Evolutionary conservation across 2,888 invertebrate genomes (phyloP).

Genomic region (Thecophora atra): DNA sequence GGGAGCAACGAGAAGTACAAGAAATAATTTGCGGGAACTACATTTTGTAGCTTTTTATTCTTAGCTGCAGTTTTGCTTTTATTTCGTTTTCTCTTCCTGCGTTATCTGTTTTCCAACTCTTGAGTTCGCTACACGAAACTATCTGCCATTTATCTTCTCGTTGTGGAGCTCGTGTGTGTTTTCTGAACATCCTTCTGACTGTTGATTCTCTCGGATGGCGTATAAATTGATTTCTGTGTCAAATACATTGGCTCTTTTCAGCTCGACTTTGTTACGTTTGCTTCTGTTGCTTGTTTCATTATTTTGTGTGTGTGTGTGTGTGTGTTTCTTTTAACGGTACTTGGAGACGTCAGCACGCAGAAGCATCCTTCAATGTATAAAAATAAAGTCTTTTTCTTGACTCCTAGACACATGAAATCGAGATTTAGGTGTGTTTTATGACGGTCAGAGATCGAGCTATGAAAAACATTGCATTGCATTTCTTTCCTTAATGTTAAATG

Average conservation of each 20-base stretch:
- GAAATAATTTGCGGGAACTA: constrained; percentile 25
- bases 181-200: not conserved
- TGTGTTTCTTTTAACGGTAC: no score
- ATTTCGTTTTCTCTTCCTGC: not conserved
- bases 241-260: constrained; percentile 21
- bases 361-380: no score
- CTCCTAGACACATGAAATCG: no score
- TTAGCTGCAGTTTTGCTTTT: not conserved
- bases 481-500: no score
- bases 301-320: no score
- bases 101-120: constrained; percentile 1
- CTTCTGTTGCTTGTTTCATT: not conserved
- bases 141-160: constrained; percentile 14
- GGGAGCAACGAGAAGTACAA: not conserved
- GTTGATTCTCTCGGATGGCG: constrained; percentile 21
- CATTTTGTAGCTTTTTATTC: constrained; percentile 23
- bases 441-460: no score
- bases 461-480: no score
- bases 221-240: constrained; percentile 37
- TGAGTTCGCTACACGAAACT: constrained; percentile 2
- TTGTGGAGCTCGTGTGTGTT: not conserved
- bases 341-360: no score
- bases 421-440: no score
- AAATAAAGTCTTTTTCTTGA: no score
- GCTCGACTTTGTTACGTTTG: not conserved